Base-by-base conservation (phyloP, 2,888 invertebrate species). In the Ptychoptera albimana region DNA sequence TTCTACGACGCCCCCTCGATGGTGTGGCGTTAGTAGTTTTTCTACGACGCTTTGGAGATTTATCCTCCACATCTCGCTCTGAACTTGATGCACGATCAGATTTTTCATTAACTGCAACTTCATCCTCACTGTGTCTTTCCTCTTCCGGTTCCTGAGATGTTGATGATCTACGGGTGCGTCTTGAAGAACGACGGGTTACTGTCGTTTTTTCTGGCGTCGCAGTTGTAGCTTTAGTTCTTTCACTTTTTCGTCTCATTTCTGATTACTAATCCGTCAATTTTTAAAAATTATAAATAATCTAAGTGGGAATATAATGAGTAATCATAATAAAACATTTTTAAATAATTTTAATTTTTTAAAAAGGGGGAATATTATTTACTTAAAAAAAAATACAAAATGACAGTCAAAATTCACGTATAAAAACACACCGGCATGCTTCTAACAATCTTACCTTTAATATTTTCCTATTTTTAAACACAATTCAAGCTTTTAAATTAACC, bases 181-280 rank as follows among this genome's bases (percentile, higher is more conserved):
- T 60, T 29, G 66, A 64, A 13, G 66, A 64, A 38, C 69, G 65
- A n/a, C 67, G 58, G 10, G 66, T 64, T 32, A 63, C 54, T 10
- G 65, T 63, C 29, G 61, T 56, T 34, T 60, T 55, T 46, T 57
- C 59, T 10, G 55, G 45, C 51, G 63, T 60, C 50, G 81, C 79
- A 37, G 79, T 76, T 39, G 79, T 74, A 55, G 72, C 61, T 60
- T 80, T 79, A 59, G 76, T 79, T 57, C 71, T 71, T 60, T 71
- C 79, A 67, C 74, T 82, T 67, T 82, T 82, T 53, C 82, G 79
- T 61, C 82, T 77, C 83, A 83, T 83, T 51, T 55, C 50, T 15
- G 13, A 15, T 13, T 13, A 39, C 13, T 9, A 29, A 39, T 23
- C 7, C 23, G 23, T 23, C 23, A 23, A 23, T 23, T 7, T 23